Percentiles rank a stretch among this genome's conserved stretches.
phyloP scores from a whole-genome alignment of 2,888 invertebrate species.

The Orthosia incerta region DNA sequence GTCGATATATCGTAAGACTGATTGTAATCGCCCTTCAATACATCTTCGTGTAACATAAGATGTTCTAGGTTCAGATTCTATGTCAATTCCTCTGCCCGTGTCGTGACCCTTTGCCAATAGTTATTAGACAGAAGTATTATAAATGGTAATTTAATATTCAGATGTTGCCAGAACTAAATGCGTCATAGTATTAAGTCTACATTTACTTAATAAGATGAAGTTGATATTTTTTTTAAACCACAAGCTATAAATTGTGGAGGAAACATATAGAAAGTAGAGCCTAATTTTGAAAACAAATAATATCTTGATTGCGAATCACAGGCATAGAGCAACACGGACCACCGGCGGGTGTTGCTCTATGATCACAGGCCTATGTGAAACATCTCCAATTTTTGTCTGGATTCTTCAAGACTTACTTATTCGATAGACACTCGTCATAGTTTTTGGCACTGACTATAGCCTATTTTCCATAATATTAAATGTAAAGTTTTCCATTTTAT shows the following conservation, averaged over 20 bases:
- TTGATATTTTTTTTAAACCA: conserved; percentile 4
- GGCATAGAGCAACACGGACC: too few relatives aligned
- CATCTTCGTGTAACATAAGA: conserved; percentile 20
- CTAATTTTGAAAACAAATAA: conserved; percentile 13
- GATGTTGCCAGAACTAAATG: conserved; percentile 17
- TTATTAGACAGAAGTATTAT: conserved; percentile 38
- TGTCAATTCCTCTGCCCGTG: conserved; percentile 39
- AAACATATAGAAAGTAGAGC: conserved; percentile 34
- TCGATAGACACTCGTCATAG: conserved; percentile 34
- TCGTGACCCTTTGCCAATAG: conserved; percentile 36
- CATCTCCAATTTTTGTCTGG: neutral
- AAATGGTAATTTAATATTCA: conserved; percentile 24
- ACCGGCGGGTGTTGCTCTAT: too few relatives aligned
- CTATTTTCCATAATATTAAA: conserved; percentile 29
- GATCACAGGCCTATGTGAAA: conserved; percentile 41
- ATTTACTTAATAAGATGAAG: conserved; percentile 15
- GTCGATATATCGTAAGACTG: conserved; percentile 68
- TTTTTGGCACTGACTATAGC: conserved; percentile 36
- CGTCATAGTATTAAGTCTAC: conserved; percentile 33
- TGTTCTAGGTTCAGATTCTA: conserved; percentile 22
- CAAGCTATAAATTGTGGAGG: conserved; percentile 9
- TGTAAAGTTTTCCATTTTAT: conserved; percentile 52
- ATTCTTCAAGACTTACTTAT: conserved; percentile 12
- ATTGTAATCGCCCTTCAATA: conserved; percentile 57
- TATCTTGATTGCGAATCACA: neutral